Base-by-base conservation (phyloP, 2,113 vertebrate species). In the Pseudorectes ferrugineus region DNA sequence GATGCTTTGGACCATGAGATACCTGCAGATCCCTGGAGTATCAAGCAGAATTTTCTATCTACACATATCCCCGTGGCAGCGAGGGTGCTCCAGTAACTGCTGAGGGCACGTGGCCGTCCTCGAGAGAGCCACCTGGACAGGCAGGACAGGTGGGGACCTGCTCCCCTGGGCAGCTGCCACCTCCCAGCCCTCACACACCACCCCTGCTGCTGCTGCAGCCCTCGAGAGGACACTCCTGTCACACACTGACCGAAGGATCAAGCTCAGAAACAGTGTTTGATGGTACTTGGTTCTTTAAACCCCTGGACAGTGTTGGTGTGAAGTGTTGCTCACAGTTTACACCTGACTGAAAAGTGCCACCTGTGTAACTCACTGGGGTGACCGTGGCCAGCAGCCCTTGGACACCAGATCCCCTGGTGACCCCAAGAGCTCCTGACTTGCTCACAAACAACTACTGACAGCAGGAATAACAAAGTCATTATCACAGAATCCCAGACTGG, bases 1-100 rank as follows among this genome's bases (percentile, higher is more conserved):
- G 96, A 94, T 89, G 86, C 93, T 85, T 92, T 95, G 83, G 57
- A 68, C 52, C 87, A 45, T 35, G 74, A 96, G 87, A 62, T 65
- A 83, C 46, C 93, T 91, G 79, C 96, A 85, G 57, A 76, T 48
- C 72, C 70, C 58, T 3, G 23, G 80, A 52, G 40, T 36, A 61
- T 38, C 73, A 25, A 43, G 48, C 49, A 92, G 91, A 61, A 65
- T 78, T 82, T 79, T 84, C 23, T 6, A 19, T 77, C 84, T 89
- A 66, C 75, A 91, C 52, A n/a, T 5, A 52, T n/a, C 71, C 88
- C 10, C 21, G 72, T 79, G 73, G 61, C 89, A 81, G 66, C 9
- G 4, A 82, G 76, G 73, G 70, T 81, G 66, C 91, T 92, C 85
- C 71, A 94, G 45, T 48, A 46, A 58, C 57, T n/a, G 2, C 57